These are phyloP conservation scores for Lissonota sp. DNA, from an alignment of 2,888 invertebrate genomes.

Conservation along the genomic window DNA sequence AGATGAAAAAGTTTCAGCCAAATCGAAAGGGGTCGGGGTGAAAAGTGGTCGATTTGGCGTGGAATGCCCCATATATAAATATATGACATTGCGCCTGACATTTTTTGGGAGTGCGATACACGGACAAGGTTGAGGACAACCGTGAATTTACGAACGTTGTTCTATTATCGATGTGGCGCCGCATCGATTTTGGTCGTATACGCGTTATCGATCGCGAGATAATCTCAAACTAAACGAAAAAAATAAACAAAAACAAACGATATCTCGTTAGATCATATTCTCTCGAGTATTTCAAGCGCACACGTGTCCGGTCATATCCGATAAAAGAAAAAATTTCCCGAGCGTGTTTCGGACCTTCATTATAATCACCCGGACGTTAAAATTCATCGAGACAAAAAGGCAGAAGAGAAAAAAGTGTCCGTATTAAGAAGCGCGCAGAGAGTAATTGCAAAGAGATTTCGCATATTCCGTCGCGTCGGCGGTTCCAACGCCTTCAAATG, in stretches of 20 bases:
- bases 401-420: neutral
- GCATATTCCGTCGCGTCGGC: neutral
- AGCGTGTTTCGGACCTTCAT: too few species aligned
- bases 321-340: neutral
- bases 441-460: neutral
- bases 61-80: too few species aligned
- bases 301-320: too few species aligned
- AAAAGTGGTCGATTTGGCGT: too few species aligned
- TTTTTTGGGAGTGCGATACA: neutral
- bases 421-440: neutral
- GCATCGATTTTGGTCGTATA: neutral
- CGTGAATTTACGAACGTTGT: conserved; percentile 10
- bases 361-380: neutral
- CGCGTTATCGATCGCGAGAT: conserved; percentile 14
- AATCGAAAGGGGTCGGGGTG: too few species aligned
- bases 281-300: conserved; percentile 13
- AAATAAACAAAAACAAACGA: neutral
- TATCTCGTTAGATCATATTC: neutral
- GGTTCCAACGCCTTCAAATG: neutral
- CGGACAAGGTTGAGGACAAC: conserved; percentile 18
- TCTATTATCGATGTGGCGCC: neutral
- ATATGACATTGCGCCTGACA: conserved; percentile 8
- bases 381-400: conserved; percentile 20
- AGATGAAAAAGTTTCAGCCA: too few species aligned
- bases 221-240: conserved; percentile 5